Conservation (phyloP, 2,888 invertebrate genomes). For the Scaptodrosophila latifasciaeformis region DNA sequence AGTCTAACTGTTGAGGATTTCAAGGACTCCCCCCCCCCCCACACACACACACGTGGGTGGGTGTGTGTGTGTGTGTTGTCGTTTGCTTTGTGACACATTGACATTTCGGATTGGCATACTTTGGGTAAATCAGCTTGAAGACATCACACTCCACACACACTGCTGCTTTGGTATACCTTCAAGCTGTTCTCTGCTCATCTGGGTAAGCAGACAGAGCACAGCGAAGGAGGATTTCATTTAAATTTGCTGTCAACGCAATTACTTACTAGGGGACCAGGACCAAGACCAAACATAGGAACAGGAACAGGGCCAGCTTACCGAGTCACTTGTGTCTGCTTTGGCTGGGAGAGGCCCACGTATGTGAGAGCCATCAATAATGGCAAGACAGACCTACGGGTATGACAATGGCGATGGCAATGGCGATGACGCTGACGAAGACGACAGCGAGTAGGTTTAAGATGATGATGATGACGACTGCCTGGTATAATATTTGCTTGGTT, state of each 20-base stretch:
- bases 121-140: too few species aligned
- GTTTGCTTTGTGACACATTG: conserved; percentile 59
- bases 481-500: too few species aligned
- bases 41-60: neutral
- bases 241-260: conserved; percentile 68
- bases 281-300: conserved; percentile 8
- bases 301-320: too few species aligned
- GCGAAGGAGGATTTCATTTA: conserved; percentile 55
- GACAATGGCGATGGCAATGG: too few species aligned
- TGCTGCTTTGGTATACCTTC: conserved; percentile 31
- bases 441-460: too few species aligned
- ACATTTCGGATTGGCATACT: neutral
- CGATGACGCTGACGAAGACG: too few species aligned
- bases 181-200: neutral
- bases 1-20: too few species aligned
- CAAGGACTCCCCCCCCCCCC: too few species aligned
- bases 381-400: conserved; percentile 2
- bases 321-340: neutral
- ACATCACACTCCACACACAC: too few species aligned
- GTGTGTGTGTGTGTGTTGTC: conserved; percentile 21
- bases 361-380: conserved; percentile 2
- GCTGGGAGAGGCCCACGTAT: neutral
- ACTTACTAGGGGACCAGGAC: conserved; percentile 23
- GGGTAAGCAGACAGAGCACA: neutral
- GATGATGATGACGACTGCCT: too few species aligned